Evolutionary conservation across 1,140 invertebrate genomes (phyloP).

Genomic region (Papilio aristodemus): DNA sequence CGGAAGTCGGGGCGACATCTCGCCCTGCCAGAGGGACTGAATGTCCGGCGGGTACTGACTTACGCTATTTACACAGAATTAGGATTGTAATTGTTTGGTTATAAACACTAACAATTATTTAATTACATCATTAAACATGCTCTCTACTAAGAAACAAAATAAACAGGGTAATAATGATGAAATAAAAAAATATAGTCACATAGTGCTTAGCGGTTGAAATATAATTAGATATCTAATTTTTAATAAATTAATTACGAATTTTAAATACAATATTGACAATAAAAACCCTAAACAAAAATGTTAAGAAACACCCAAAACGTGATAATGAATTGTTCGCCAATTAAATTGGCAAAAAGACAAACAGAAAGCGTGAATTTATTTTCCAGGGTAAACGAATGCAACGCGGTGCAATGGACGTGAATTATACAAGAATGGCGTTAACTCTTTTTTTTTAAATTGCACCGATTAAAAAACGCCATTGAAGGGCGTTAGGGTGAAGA

Average conservation of each 20-base stretch:
- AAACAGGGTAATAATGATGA: too few species aligned
- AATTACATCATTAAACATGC: too few species aligned
- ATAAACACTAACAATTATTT: too few species aligned
- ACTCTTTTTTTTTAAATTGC: slow-evolving; percentile 39
- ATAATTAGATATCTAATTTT: too few species aligned
- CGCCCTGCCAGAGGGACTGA: slow-evolving; percentile 11
- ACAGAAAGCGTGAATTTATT: slow-evolving; percentile 23
- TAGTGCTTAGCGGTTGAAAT: too few species aligned
- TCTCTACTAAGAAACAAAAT: too few species aligned
- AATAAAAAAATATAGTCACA: too few species aligned
- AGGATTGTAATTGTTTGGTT: slow-evolving; percentile 19
- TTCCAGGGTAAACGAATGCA: slow-evolving; percentile 21
- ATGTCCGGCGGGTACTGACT: slow-evolving; percentile 31
- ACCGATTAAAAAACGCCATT: slow-evolving; percentile 42
- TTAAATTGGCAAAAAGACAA: slow-evolving; percentile 33
- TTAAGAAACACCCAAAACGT: slow-evolving; percentile 13
- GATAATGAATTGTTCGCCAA: slow-evolving; percentile 21
- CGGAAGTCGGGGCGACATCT: slow-evolving; percentile 31
- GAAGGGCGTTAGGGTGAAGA: slow-evolving; percentile 36
- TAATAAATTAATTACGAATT: too few species aligned
- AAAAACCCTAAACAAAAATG: not conserved
- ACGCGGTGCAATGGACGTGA: slow-evolving; percentile 34
- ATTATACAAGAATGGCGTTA: slow-evolving; percentile 39
- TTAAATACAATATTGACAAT: not conserved
- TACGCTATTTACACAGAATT: slow-evolving; percentile 27